Evolutionary conservation across 2,113 vertebrate species (phyloP).

Genomic region (Mastomys natalensis): DNA sequence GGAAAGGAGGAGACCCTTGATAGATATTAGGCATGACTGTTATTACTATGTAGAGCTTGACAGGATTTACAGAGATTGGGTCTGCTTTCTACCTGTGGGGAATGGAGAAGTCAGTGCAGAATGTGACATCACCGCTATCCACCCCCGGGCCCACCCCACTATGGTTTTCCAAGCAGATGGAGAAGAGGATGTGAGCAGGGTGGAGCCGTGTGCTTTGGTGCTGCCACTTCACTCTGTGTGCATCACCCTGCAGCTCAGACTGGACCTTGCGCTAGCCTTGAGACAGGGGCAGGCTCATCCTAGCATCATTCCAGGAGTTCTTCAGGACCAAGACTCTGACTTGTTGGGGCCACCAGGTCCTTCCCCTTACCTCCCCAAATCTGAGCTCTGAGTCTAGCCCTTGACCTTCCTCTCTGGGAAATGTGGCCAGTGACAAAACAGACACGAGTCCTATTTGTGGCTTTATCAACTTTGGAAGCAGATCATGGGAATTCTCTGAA

Average conservation of each 20-base stretch:
- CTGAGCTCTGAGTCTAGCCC: constrained; percentile 9
- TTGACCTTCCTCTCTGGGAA: constrained; percentile 28
- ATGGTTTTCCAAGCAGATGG: neutral
- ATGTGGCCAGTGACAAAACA: constrained; percentile 56
- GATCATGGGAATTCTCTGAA: constrained; percentile 81
- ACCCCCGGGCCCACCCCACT: neutral
- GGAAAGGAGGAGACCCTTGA: neutral
- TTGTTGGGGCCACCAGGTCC: neutral
- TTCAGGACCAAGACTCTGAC: neutral
- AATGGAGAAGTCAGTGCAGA: fast-evolving
- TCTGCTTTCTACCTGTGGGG: too few relatives aligned
- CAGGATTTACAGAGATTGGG: neutral
- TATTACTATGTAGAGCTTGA: neutral
- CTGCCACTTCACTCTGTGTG: neutral
- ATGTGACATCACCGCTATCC: neutral
- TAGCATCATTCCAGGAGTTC: neutral
- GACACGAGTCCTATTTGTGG: constrained; percentile 66
- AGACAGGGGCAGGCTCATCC: neutral
- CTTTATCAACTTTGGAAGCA: constrained; percentile 79
- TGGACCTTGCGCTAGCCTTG: neutral
- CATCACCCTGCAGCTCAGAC: neutral
- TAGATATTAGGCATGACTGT: neutral
- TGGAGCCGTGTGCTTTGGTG: neutral
- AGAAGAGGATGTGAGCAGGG: neutral
- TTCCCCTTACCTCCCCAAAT: neutral